Evolutionary conservation across 2,113 vertebrate genomes (phyloP).

Genomic region (Nesogale talazaci): DNA sequence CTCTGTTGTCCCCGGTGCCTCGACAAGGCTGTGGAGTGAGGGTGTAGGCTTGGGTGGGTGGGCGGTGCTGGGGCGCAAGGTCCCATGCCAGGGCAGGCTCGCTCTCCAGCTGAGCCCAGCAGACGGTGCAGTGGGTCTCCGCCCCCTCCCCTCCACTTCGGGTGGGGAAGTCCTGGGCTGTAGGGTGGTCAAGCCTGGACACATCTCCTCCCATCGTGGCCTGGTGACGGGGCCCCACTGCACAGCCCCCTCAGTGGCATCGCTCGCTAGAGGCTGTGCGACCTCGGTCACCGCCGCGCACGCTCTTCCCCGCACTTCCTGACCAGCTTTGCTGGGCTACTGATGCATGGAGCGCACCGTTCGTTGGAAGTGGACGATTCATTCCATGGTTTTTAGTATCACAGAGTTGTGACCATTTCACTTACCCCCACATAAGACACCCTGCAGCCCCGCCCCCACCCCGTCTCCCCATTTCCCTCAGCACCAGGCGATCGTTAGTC

Average conservation of each 20-base stretch:
- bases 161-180: neutral
- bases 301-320: too few relatives aligned
- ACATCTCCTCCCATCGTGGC: neutral
- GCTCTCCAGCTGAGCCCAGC: neutral
- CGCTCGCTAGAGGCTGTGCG: too few relatives aligned
- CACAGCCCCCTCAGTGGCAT: neutral
- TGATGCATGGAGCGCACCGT: neutral
- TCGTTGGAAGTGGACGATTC: neutral
- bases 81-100: neutral
- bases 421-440: neutral
- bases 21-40: neutral
- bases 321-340: too few relatives aligned
- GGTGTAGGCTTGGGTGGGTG: neutral
- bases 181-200: neutral
- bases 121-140: neutral
- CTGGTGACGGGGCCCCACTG: too few relatives aligned
- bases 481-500: neutral
- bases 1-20: neutral
- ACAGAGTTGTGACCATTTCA: neutral
- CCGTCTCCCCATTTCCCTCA: neutral
- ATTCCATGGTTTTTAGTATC: neutral
- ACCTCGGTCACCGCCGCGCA: too few relatives aligned
- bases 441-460: neutral
- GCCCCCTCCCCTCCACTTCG: neutral
- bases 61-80: neutral